Percentiles rank a stretch among this genome's conserved stretches.
phyloP scores from a whole-genome alignment of 2,888 invertebrate species.

The Philonicus albiceps region DNA sequence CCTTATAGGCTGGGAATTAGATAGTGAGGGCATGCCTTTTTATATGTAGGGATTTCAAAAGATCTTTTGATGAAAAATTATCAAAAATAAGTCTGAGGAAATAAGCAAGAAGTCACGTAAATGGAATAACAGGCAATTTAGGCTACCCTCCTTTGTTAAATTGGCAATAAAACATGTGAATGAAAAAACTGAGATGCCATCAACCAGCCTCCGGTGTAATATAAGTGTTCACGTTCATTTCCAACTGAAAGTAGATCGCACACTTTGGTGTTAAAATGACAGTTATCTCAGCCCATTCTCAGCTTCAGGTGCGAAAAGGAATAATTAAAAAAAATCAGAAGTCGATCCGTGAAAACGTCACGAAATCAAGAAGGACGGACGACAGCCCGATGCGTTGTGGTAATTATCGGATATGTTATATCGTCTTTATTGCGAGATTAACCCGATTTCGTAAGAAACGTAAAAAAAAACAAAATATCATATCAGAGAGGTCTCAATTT shows the following conservation, averaged over 20 bases:
- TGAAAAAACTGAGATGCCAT: not conserved
- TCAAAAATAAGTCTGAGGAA: not conserved
- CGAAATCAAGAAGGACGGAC: slow-evolving; percentile 2
- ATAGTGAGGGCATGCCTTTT: too few species aligned
- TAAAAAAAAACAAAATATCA: not conserved
- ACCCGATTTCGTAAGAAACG: slow-evolving; percentile 36
- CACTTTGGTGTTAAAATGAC: slow-evolving; percentile 22
- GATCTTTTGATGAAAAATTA: too few species aligned
- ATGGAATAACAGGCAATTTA: not conserved
- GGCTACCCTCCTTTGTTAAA: not conserved
- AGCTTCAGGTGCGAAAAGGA: slow-evolving; percentile 12
- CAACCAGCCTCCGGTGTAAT: not conserved
- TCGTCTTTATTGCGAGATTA: slow-evolving; percentile 33
- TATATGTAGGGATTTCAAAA: too few species aligned
- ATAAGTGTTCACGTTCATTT: not conserved
- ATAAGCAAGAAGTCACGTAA: not conserved
- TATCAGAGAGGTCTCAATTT: not conserved
- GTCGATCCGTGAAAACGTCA: not conserved
- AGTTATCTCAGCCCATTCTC: slow-evolving; percentile 9
- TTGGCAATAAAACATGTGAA: not conserved
- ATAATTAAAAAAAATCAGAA: slow-evolving; percentile 4
- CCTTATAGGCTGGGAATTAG: too few species aligned
- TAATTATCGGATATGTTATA: slow-evolving; percentile 28
- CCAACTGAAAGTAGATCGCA: slow-evolving; percentile 32
- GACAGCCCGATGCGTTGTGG: not conserved